Base-by-base conservation (phyloP, 2,113 vertebrate genomes). In the Phalacrocorax aristotelis region DNA sequence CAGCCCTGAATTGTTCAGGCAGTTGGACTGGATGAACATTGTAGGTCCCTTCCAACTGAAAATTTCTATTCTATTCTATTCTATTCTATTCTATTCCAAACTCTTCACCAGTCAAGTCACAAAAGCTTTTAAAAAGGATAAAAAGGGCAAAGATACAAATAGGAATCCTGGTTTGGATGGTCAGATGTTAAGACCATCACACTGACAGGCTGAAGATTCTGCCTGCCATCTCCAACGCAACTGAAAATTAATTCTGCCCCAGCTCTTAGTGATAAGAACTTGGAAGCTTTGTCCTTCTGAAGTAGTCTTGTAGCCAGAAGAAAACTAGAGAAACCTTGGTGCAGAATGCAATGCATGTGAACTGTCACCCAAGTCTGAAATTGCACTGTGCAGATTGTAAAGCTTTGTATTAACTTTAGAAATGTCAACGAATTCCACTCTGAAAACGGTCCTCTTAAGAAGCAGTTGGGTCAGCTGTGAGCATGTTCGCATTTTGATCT, bases 211-310 rank as follows among this genome's bases (percentile, higher is more conserved):
- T 88, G 72, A 87, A 88, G 49, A 80, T 72, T 87, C 65, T 83
- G 22, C 55, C 66, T 88, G 60, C 36, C 42, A 32, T 94, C 61
- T 91, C 81, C 48, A 94, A 84, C 66, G 87, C 21, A 80, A 84
- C 15, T 84, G 68, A 88, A 91, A 94, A 94, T 75, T 80, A 94
- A 82, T 81, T 90, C n/a, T 91, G 61, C 15, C 74, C 58, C 49
- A 88, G 32, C 29, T 64, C 64, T 82, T 72, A 78, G 38, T 38
- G 58, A 81, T 71, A 90, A 81, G 61, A 87, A 77, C 64, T 90
- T 46, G 18, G 61, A 80, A 83, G 18, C 12, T 89, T 76, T 65
- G 49, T 52, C 55, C 49, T 87, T 78, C 62, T 66, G 64, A 92
- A 77, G 84, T 71, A 86, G 32, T 40, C 27, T 86, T 89, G 70